Evolutionary conservation across 2,797 vertebrate species (phyloP), one percentile per base, ranked within the genome.

Genomic region (Phoeniculus purpureus): DNA sequence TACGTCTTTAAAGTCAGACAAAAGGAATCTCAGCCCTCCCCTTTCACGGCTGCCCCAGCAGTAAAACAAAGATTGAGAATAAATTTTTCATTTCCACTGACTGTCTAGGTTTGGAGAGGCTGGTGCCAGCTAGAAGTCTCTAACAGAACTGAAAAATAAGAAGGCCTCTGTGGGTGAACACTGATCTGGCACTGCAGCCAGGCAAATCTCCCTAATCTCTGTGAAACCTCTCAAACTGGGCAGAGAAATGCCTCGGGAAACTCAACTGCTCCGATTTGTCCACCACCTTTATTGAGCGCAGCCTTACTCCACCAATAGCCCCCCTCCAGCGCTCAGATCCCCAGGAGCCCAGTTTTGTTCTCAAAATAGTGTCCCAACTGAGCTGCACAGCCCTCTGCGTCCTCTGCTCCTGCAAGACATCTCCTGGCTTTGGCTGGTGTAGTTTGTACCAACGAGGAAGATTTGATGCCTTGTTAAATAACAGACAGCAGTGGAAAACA

Each of bases 121-220:
- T 55, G 34, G 84, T 72, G 79, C 64, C 79, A 95, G 64, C 58
- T 45, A 87, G 47, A 65, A 54, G 80, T 72, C 50, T 66, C 56
- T 73, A 51, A 81, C 64, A 76, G 31, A 80, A 82, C 81, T 89
- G 32, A 91, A 90, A 88, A 87, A 55, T 75, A 58, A 79, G 90
- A 60, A 71, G 62, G n/a, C 45, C 85, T 85, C 73, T 92, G 61
- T 72, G 78, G 52, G 85, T 83, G 92, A 94, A 92, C 71, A 80
- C 55, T 68, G 48, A 25, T 87, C 95, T 96, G 92, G 82, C 92
- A 92, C 31, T 0, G 1, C 11, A 87, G 70, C 29, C 43, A 67
- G 31, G 72, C 20, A 95, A 93, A 92, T 81, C 70, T 62, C 60
- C 55, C 26, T 85, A 87, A 92, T 93, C 81, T 52, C 19, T 27